Base-by-base conservation (phyloP, 2,797 vertebrate genomes). In the Microtus californicus region DNA sequence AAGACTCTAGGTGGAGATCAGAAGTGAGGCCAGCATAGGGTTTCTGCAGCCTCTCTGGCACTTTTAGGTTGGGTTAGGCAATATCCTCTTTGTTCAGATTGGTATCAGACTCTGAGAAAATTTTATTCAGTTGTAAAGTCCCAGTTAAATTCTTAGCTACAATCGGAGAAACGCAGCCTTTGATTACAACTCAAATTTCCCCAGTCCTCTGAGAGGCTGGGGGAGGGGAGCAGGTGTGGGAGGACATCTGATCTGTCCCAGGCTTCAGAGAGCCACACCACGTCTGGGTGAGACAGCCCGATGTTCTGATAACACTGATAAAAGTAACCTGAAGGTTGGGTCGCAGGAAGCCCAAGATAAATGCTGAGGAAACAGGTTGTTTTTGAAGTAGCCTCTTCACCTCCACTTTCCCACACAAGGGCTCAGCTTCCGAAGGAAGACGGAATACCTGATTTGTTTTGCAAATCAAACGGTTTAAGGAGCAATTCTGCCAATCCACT, bases 361-460 rank as follows among this genome's bases (percentile, higher is more conserved):
- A 96, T 54, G 96, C 94, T 65, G 91, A 97, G 97, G 97, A 98
- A 98, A 96, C 92, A 89, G 48, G 73, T 51, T 97, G 95, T 90
- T 96, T 97, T 97, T 98, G 96, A 98, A 98, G 94, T 97, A 97
- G 97, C 97, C 97, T 97, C 96, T 97, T 97, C 96, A 43, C 91
- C 95, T 95, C 97, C 96, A 97, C 73, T 97, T 98, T 98, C 97
- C 97, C 97, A 98, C 97, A 97, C 97, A 93, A 65, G 85, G 61
- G 93, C 92, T 96, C 93, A 96, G 23, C 97, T 98, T 97, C 97
- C 12, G 95, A 95, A 94, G 94, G 95, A 92, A 81, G 94, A 94
- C 92, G 21, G 82, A 97, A 94, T 90, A 87, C 85, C 93, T 97
- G 96, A 96, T 97, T 97, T 98, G 97, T 86, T 96, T 96, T 97